Evolutionary conservation across 2,888 invertebrate species (phyloP).

Genomic region (Incurvaria masculella): DNA sequence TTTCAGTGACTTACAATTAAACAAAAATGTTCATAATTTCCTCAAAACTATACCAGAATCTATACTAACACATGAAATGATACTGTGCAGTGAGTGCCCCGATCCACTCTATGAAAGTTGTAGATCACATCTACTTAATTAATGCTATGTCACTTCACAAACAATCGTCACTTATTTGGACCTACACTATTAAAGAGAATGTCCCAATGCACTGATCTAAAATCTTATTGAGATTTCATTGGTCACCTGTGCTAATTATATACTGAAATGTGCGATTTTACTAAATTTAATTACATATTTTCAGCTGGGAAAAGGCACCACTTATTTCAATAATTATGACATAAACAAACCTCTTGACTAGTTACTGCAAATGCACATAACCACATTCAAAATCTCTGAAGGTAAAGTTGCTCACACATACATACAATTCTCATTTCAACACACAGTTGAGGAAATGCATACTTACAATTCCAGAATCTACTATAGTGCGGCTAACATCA

Average conservation of each 20-base stretch:
- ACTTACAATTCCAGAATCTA: too few species aligned
- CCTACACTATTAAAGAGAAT: not conserved
- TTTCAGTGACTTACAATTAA: not conserved
- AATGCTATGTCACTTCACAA: not conserved
- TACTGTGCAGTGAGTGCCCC: not conserved
- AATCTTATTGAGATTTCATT: not conserved
- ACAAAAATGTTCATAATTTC: not conserved
- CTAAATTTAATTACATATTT: not conserved
- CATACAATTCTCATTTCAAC: not conserved
- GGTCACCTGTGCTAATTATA: not conserved
- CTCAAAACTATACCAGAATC: not conserved
- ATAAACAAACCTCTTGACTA: not conserved
- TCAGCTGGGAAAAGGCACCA: too few species aligned
- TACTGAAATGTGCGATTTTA: not conserved
- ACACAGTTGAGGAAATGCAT: too few species aligned
- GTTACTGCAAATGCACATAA: not conserved
- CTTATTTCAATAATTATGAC: too few species aligned
- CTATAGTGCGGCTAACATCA: too few species aligned
- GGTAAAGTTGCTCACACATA: too few species aligned
- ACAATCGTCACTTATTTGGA: not conserved
- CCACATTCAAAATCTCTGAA: too few species aligned
- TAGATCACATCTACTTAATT: slow-evolving; percentile 5
- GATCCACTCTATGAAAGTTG: not conserved
- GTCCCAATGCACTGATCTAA: not conserved
- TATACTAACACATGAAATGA: not conserved